Evolutionary conservation across 1,140 invertebrate species (phyloP).

Genomic region (Mamestra configurata): DNA sequence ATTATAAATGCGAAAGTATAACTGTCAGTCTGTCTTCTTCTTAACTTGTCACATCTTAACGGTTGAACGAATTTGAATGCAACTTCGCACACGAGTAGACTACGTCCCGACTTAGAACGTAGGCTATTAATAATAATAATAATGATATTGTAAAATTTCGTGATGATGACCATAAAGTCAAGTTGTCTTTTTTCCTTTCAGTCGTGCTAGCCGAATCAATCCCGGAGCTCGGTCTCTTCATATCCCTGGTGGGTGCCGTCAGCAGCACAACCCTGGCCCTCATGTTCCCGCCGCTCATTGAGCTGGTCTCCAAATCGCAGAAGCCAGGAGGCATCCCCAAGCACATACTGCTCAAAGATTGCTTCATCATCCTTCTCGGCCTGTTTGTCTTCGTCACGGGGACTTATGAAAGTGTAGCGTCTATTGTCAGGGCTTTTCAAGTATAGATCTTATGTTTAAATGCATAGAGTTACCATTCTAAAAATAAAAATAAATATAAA

Average conservation of each 20-base stretch:
- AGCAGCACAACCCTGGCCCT: constrained; percentile 95
- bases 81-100: no score
- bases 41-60: no score
- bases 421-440: constrained; percentile 89
- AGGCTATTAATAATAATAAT: no score
- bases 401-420: constrained; percentile 91
- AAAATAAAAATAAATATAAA: no score
- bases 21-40: no score
- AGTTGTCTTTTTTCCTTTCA: constrained; percentile 81
- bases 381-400: constrained; percentile 92
- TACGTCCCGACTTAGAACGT: no score
- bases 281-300: constrained; percentile 96
- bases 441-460: constrained; percentile 9
- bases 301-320: constrained; percentile 90
- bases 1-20: no score
- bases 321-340: constrained; percentile 78
- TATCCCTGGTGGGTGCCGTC: constrained; percentile 96
- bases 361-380: constrained; percentile 91
- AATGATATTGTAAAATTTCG: no score
- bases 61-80: no score
- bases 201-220: constrained; percentile 94
- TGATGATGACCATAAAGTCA: neutral
- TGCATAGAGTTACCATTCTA: neutral
- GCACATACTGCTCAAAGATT: constrained; percentile 89
- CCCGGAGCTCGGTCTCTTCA: constrained; percentile 95